A percentile compares a stretch with the other conserved stretches of the same genome.
Evolutionary conservation across 2,888 invertebrate genomes (phyloP).

Genomic region (Dicyrtoma fusca): DNA sequence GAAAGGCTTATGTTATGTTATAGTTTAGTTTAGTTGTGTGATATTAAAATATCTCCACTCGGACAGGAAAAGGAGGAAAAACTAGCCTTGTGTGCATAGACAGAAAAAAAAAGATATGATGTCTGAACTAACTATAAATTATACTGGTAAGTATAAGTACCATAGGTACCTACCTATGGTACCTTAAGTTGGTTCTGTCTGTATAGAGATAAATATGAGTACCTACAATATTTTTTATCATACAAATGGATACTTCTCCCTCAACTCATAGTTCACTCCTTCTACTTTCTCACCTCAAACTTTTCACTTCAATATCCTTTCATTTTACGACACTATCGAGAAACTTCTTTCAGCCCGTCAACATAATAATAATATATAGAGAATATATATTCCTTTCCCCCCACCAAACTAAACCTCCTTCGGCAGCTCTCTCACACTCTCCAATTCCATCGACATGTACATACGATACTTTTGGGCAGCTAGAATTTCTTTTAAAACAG

Average conservation of each 20-base stretch:
- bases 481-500: not conserved
- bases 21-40: no score
- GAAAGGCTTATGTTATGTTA: no score
- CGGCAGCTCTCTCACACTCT: not conserved
- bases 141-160: not conserved
- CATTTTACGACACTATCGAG: constrained; percentile 19
- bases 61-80: no score
- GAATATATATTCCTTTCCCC: constrained; percentile 7
- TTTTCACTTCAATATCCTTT: constrained; percentile 46
- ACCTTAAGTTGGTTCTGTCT: not conserved
- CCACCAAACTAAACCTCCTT: not conserved
- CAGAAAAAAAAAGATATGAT: not conserved
- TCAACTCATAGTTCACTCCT: constrained; percentile 11
- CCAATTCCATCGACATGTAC: not conserved
- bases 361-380: constrained; percentile 37
- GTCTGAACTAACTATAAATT: no score
- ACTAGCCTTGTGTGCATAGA: not conserved
- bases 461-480: not conserved
- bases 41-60: no score
- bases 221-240: constrained; percentile 5
- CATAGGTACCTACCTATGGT: no score
- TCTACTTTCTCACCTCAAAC: constrained; percentile 42
- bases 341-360: constrained; percentile 32
- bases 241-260: constrained; percentile 1
- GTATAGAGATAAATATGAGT: not conserved